phyloP scores from a whole-genome alignment of 2,113 vertebrate species.

The Pseudorectes ferrugineus region DNA sequence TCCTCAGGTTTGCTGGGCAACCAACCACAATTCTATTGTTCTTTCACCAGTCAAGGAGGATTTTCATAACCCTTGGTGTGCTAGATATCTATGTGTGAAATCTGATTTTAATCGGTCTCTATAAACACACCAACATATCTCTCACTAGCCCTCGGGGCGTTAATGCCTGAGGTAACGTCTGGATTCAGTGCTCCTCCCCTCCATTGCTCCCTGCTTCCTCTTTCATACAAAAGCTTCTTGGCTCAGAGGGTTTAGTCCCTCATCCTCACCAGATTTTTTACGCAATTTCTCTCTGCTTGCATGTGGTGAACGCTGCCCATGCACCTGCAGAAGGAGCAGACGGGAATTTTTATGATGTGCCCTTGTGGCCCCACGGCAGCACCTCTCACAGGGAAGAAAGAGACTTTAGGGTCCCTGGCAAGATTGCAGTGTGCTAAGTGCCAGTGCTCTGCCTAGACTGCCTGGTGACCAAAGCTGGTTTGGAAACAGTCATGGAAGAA shows the following conservation, averaged over 20 bases:
- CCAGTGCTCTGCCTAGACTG: background rate
- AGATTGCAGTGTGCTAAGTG: background rate
- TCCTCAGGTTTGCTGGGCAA: conserved; percentile 19
- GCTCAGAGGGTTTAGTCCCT: background rate
- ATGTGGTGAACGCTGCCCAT: accelerated
- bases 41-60: background rate
- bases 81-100: background rate
- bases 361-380: background rate
- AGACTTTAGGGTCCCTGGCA: background rate
- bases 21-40: background rate
- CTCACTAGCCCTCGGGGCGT: background rate
- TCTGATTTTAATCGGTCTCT: conserved; percentile 21
- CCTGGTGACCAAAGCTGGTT: background rate
- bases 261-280: background rate
- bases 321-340: background rate
- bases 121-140: conserved; percentile 22
- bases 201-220: background rate
- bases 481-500: background rate
- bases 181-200: background rate
- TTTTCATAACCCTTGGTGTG: conserved; percentile 17
- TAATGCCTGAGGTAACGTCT: conserved; percentile 62
- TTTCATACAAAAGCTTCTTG: conserved; percentile 2
- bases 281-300: background rate
- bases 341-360: background rate
- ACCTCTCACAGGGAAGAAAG: background rate